Base-by-base conservation (phyloP, 2,113 vertebrate genomes). In the Melierax canorus region DNA sequence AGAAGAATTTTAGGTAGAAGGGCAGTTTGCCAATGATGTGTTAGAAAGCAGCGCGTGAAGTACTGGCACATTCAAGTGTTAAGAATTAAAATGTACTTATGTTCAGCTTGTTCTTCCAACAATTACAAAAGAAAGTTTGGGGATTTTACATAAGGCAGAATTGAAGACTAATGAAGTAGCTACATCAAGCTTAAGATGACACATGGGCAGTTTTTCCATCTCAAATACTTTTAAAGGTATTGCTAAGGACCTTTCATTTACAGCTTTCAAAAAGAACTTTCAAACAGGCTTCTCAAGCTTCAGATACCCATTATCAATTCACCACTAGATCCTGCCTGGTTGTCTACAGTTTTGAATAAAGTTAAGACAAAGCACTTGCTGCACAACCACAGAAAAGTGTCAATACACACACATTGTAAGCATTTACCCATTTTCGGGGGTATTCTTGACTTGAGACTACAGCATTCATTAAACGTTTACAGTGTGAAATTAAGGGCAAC, bases 401-500 rank as follows among this genome's bases (percentile, higher is more conserved):
- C 43, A 19, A 30, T 41, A 16, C n/a, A 32, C 10, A 76, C 13
- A 48, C 26, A 14, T 0, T 30, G 12, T 34, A 39, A 82, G 51
- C 77, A 82, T 62, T 77, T 75, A 50, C 38, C 46, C 30, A 20
- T 81, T 92, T 86, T 63, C 0, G 51, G 82, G 91, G 43, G 10
- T 62, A 66, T 79, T 81, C 76, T n/a, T 59, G n/a, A 58, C 71
- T 91, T 8, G 5, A 81, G 41, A 86, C 53, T 66, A 46, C 53
- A 46, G 81, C 41, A 50, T 62, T 87, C 74, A 17, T 30, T n/a
- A 89, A 27, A 16, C 43, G 46, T 96, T 97, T 94, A 94, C 66
- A 62, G 53, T 69, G 77, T 91, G 74, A 96, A 92, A 94, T 92
- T 69, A 82, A 94, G 91, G 93, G 84, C 84, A 91, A 58, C 92